Evolutionary conservation across 2,888 invertebrate genomes (phyloP).

Genomic region (Schizotus pectinicornis): DNA sequence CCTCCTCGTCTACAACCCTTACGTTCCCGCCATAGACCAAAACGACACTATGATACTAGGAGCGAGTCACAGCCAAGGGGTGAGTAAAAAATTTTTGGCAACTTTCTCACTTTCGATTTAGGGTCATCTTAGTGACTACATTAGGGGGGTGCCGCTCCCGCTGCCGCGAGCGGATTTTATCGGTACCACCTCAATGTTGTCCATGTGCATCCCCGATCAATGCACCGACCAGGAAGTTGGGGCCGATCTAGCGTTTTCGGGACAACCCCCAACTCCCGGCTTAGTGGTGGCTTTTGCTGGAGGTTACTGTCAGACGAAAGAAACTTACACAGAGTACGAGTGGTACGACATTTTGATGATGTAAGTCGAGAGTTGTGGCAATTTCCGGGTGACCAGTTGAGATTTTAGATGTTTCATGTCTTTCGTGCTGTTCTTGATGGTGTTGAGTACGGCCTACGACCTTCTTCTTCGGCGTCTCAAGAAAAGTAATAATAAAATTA

Average conservation of each 20-base stretch:
- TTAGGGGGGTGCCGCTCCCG: no score
- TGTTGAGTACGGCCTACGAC: slow-evolving; percentile 1
- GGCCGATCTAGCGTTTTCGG: slow-evolving; percentile 12
- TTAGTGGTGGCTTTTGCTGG: slow-evolving; percentile 1
- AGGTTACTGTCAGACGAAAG: slow-evolving; percentile 7
- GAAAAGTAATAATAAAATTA: background rate
- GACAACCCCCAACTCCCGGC: background rate
- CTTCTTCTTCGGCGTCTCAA: slow-evolving; percentile 9
- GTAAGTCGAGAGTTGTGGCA: slow-evolving; percentile 6
- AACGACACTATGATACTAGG: slow-evolving; percentile 1
- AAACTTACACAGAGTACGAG: slow-evolving; percentile 5
- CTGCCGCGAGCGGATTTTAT: background rate
- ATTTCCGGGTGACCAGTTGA: background rate
- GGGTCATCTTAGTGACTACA: no score
- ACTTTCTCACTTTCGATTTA: no score
- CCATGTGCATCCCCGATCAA: slow-evolving; percentile 20
- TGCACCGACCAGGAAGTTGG: slow-evolving; percentile 23
- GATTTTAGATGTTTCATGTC: slow-evolving; percentile 3
- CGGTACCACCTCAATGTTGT: background rate
- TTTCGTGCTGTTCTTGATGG: background rate
- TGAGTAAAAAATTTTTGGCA: no score
- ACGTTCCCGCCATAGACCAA: background rate
- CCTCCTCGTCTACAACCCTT: slow-evolving; percentile 9
- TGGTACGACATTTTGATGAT: slow-evolving; percentile 13
- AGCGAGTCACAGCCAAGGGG: background rate